These are phyloP conservation scores for Oncopeltus fasciatus DNA, from an alignment of 1,140 invertebrate genomes.

Conservation along the genomic window DNA sequence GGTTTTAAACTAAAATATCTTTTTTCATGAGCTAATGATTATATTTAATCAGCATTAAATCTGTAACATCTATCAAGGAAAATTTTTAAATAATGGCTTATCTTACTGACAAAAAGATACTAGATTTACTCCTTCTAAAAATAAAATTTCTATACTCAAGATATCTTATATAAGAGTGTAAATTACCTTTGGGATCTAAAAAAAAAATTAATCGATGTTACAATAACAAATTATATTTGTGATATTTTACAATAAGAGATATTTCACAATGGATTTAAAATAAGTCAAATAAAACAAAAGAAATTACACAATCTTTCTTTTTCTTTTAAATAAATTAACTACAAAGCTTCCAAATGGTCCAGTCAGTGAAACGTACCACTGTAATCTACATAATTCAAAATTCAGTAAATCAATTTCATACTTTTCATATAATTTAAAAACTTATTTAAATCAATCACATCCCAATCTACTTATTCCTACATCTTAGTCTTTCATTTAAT, in stretches of 20 bases:
- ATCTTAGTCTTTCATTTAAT: background rate
- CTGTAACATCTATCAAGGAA: no score
- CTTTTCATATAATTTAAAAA: background rate
- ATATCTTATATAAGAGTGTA: no score
- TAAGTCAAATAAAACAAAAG: background rate
- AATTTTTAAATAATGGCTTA: no score
- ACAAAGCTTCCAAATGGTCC: background rate
- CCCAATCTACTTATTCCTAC: background rate
- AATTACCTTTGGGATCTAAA: no score
- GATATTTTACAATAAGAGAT: conserved; percentile 3
- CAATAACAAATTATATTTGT: conserved; percentile 8
- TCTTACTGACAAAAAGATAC: no score
- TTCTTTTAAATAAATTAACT: background rate
- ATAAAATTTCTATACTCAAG: no score
- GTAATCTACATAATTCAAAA: background rate
- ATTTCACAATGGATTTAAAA: background rate
- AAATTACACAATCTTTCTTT: background rate
- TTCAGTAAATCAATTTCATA: background rate
- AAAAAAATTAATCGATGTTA: background rate
- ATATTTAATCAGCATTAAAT: no score
- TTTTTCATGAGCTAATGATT: no score
- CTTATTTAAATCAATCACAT: background rate
- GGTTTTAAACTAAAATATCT: no score
- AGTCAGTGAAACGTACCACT: background rate
- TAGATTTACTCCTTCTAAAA: no score